These are phyloP conservation scores for Eupristina koningsbergeri DNA, from an alignment of 1,140 invertebrate genomes.

Conservation along the genomic window DNA sequence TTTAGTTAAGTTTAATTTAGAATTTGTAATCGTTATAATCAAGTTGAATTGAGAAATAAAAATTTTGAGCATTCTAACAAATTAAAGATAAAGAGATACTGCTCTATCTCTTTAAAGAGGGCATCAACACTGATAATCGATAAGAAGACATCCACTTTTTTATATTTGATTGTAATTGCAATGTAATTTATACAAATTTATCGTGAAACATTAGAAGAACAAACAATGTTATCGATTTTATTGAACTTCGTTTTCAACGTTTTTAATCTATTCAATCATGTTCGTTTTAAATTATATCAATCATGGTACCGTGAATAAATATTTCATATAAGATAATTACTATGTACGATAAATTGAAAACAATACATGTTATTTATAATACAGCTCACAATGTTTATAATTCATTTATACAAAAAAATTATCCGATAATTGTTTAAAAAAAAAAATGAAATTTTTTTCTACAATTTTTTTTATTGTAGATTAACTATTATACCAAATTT, in stretches of 20 bases:
- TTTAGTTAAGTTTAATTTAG: background rate
- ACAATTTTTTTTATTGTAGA: too few species aligned
- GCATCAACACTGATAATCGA: slow-evolving; percentile 41
- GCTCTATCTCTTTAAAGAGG: slow-evolving; percentile 64
- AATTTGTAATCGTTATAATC: background rate
- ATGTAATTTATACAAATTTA: background rate
- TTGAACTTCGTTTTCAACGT: background rate
- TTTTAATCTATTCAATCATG: too few species aligned
- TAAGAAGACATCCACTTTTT: slow-evolving; percentile 8
- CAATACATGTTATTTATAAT: too few species aligned
- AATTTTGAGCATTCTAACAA: background rate
- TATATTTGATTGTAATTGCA: slow-evolving; percentile 15
- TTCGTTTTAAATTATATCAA: too few species aligned
- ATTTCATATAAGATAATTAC: background rate
- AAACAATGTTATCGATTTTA: too few species aligned
- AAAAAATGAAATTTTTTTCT: too few species aligned
- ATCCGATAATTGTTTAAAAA: too few species aligned
- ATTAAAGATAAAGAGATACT: slow-evolving; percentile 50
- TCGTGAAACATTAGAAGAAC: background rate
- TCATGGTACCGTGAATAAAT: too few species aligned
- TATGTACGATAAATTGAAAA: background rate
- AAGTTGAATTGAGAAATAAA: background rate
- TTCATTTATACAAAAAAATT: too few species aligned
- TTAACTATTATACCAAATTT: too few species aligned
- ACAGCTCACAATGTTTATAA: too few species aligned